Evolutionary conservation across 2,797 vertebrate species (phyloP), one percentile per base, ranked within the genome.

Genomic region (Euphonia xanthogaster): DNA sequence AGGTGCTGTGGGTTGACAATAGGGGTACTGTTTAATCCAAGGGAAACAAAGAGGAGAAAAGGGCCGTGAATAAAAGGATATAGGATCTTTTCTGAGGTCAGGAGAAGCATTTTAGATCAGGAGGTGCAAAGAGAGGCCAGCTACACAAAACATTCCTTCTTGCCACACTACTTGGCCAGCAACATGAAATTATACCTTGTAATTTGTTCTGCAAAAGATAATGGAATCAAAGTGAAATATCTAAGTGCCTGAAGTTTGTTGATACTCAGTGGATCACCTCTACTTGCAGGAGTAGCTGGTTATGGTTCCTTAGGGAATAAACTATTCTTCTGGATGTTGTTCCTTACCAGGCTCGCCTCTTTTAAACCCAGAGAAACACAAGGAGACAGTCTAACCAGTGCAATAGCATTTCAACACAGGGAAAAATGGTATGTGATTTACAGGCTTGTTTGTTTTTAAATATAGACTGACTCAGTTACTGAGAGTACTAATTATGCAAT

Each of bases 1-100:
- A 96, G 94, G 93, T 96, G 96, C 67, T 91, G 65, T 33, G 76
- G 66, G 55, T 94, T 95, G 95, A 97, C 96, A 97, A 96, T 95
- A 94, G 63, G 76, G 61, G 66, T 86, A 93, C 95, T 97, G 93
- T 97, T 96, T 94, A 94, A 94, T 95, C 58, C 83, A 93, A 93
- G 50, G 51, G 80, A 94, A 93, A 93, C 58, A 84, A 66, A 81
- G 66, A 86, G 55, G 80, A 93, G 93, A 95, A 97, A 92, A 91
- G 39, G 45, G 50, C 35, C 42, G 45, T 50, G 93, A 80, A 95
- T 86, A 87, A 94, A 95, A 93, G 84, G 45, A 90, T 94, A 90
- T 42, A 50, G 86, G 54, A 85, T 83, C 67, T 79, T 94, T 88
- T 86, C 71, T 73, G 84, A 86, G 45, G 80, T 83, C 62, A 58